Evolutionary conservation across 1,140 invertebrate species (phyloP).

Genomic region (Bombus terrestris): DNA sequence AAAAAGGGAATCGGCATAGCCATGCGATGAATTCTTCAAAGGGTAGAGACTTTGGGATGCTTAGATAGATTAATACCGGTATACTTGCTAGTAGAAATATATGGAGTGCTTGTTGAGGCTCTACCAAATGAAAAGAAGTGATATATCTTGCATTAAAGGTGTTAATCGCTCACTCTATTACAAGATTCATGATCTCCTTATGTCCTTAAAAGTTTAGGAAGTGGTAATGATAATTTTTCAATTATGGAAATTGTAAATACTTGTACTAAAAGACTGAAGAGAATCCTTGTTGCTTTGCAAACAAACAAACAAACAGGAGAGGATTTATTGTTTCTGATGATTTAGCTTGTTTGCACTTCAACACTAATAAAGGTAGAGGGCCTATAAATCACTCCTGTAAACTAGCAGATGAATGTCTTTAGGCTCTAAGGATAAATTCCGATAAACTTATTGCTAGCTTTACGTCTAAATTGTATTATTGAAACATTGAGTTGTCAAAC

Average conservation of each 20-base stretch:
- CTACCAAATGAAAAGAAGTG: too few species aligned
- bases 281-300: not conserved
- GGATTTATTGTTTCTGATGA: not conserved
- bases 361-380: not conserved
- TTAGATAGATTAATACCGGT: not conserved
- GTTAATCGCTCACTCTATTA: not conserved
- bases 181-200: not conserved
- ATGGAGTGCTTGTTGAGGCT: not conserved
- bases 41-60: not conserved
- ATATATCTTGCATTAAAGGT: not conserved
- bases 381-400: not conserved
- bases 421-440: not conserved
- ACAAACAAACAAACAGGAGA: not conserved
- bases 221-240: not conserved
- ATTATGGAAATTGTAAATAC: not conserved
- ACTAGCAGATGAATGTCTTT: not conserved
- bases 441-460: not conserved
- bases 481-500: not conserved
- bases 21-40: slow-evolving; percentile 12
- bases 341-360: not conserved
- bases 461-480: not conserved
- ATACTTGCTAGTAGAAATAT: slow-evolving; percentile 9
- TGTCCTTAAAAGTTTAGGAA: not conserved
- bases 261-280: not conserved
- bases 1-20: not conserved